These are phyloP conservation scores for Diprion similis DNA, from an alignment of 1,140 invertebrate genomes.

Conservation along the genomic window DNA sequence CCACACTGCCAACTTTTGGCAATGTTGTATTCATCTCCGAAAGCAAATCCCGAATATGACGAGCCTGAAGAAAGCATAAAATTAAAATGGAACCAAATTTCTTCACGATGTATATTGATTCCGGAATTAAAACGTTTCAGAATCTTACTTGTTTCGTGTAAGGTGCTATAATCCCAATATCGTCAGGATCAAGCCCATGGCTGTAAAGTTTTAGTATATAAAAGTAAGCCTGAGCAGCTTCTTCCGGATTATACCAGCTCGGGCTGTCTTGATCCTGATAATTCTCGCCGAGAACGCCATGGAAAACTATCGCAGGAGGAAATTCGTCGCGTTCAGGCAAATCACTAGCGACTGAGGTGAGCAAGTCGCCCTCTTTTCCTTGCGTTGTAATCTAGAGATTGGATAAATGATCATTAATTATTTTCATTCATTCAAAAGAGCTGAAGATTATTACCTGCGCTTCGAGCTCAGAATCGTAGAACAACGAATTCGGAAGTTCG, in stretches of 20 bases:
- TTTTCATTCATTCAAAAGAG: not conserved
- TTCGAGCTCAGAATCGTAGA: conserved; percentile 79
- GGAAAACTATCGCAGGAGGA: conserved; percentile 74
- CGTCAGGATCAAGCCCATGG: conserved; percentile 66
- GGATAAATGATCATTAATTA: not conserved
- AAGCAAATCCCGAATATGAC: conserved; percentile 75
- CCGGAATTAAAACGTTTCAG: not conserved
- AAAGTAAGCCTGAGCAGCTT: conserved; percentile 76
- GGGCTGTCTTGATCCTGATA: conserved; percentile 77
- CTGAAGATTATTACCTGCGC: conserved; percentile 56
- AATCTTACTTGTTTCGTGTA: conserved; percentile 86
- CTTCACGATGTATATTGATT: not conserved
- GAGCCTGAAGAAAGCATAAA: conserved; percentile 65
- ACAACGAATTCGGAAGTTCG: conserved; percentile 76
- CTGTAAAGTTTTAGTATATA: conserved; percentile 72
- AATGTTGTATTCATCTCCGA: conserved; percentile 68
- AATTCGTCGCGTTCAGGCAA: conserved; percentile 50
- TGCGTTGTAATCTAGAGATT: conserved; percentile 29
- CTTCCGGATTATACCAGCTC: conserved; percentile 87
- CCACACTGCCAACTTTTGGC: conserved; percentile 90
- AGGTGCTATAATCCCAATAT: conserved; percentile 93
- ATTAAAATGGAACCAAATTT: not conserved
- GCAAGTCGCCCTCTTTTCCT: conserved; percentile 48
- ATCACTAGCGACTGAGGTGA: conserved; percentile 39
- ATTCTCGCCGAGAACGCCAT: conserved; percentile 82